phyloP scores from a whole-genome alignment of 2,797 vertebrate species.

The Eleutherodactylus coqui region DNA sequence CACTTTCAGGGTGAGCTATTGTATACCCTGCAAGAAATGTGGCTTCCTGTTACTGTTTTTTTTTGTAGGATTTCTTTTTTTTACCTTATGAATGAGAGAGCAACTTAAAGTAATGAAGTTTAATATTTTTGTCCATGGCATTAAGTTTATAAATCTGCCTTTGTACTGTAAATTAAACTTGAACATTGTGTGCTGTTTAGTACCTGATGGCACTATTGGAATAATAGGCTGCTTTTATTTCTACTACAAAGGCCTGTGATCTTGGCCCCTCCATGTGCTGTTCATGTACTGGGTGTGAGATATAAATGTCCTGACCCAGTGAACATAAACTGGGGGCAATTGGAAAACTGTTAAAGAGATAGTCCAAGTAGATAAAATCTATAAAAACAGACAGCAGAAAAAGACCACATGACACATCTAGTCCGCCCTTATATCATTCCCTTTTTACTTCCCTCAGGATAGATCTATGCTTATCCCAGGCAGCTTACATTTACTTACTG shows the following conservation, averaged over 20 bases:
- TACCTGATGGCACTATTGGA: too few relatives aligned
- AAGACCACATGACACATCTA: too few relatives aligned
- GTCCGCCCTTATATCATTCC: too few relatives aligned
- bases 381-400: too few relatives aligned
- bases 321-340: not conserved
- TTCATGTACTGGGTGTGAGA: not conserved
- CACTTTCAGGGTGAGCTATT: constrained; percentile 88
- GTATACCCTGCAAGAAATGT: not conserved
- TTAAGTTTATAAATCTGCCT: too few relatives aligned
- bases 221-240: not conserved
- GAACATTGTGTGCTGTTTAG: too few relatives aligned
- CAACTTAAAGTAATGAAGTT: not conserved
- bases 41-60: not conserved
- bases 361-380: not conserved
- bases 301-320: not conserved
- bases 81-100: not conserved
- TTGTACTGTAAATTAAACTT: too few relatives aligned
- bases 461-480: too few relatives aligned
- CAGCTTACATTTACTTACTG: too few relatives aligned
- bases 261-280: too few relatives aligned
- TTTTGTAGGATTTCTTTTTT: not conserved
- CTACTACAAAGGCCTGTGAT: too few relatives aligned
- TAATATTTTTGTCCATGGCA: not conserved
- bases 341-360: not conserved
- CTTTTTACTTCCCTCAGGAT: too few relatives aligned